phyloP scores from a whole-genome alignment of 2,888 invertebrate genomes.

The Homarus gammarus region DNA sequence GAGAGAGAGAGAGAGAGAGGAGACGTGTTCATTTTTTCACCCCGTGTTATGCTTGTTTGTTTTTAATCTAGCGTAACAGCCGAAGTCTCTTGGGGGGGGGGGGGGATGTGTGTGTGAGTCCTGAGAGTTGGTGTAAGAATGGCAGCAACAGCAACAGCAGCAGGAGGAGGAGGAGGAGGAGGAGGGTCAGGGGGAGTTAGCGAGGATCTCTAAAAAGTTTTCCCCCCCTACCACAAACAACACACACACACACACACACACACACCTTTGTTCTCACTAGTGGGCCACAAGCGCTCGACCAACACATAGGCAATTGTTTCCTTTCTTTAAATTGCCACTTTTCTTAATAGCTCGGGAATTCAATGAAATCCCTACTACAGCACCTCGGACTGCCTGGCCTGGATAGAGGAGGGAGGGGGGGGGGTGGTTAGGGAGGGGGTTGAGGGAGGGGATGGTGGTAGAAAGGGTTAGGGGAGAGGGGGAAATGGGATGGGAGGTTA shows the following conservation, averaged over 20 bases:
- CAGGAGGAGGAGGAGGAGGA: not conserved
- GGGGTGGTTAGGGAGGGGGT: not conserved
- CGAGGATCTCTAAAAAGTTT: not conserved
- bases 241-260: not conserved
- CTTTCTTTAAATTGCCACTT: constrained; percentile 63
- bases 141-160: not conserved
- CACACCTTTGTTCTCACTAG: constrained; percentile 43
- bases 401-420: not conserved
- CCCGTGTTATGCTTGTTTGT: constrained; percentile 28
- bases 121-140: no score
- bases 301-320: constrained; percentile 65
- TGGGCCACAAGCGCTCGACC: constrained; percentile 15
- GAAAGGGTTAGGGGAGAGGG: not conserved
- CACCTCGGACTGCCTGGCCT: not conserved
- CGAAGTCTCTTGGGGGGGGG: no score
- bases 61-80: constrained; percentile 51
- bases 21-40: constrained; percentile 29
- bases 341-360: constrained; percentile 63
- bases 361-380: constrained; percentile 48
- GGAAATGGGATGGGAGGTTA: not conserved
- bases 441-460: not conserved
- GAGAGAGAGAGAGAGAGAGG: constrained; percentile 1
- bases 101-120: no score
- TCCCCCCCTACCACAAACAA: no score
- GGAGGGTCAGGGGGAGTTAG: not conserved